These are phyloP conservation scores for Macrophya annulata DNA, from an alignment of 2,888 invertebrate genomes.

Conservation along the genomic window DNA sequence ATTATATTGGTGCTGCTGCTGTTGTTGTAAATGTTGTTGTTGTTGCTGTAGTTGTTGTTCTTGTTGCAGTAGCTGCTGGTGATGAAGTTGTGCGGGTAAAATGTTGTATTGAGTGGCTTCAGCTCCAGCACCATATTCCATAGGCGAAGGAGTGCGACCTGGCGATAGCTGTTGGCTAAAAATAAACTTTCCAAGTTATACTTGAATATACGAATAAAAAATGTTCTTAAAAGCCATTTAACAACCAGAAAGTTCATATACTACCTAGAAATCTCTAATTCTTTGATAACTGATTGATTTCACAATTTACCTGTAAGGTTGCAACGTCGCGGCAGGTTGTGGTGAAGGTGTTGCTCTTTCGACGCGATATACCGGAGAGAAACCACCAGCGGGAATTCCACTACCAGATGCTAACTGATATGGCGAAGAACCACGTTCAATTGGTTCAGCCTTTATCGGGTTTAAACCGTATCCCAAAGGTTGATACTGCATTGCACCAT, in stretches of 20 bases:
- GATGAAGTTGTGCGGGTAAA: constrained; percentile 64
- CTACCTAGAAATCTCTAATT: neutral
- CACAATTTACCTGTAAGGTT: constrained; percentile 65
- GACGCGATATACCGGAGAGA: constrained; percentile 65
- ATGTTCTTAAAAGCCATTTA: neutral
- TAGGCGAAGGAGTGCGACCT: constrained; percentile 70
- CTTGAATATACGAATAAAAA: neutral
- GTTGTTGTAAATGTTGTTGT: constrained; percentile 62
- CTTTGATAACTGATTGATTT: neutral
- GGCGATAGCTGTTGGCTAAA: constrained; percentile 69
- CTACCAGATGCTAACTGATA: constrained; percentile 63
- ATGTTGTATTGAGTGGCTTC: constrained; percentile 63
- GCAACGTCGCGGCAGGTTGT: constrained; percentile 59
- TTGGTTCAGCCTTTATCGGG: constrained; percentile 71
- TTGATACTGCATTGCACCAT: constrained; percentile 64
- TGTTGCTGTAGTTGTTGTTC: constrained; percentile 60
- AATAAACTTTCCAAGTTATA: constrained; percentile 30
- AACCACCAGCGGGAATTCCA: constrained; percentile 60
- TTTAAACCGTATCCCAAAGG: constrained; percentile 69
- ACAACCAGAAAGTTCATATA: neutral
- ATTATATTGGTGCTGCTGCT: constrained; percentile 64
- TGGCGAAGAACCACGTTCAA: constrained; percentile 62
- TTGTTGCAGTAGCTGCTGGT: constrained; percentile 64
- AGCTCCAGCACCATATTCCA: constrained; percentile 62
- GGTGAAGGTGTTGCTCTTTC: constrained; percentile 63